Percentiles rank a stretch among this genome's conserved stretches.
Conservation (phyloP, 2,797 vertebrate species). For the Hydrophis major region DNA sequence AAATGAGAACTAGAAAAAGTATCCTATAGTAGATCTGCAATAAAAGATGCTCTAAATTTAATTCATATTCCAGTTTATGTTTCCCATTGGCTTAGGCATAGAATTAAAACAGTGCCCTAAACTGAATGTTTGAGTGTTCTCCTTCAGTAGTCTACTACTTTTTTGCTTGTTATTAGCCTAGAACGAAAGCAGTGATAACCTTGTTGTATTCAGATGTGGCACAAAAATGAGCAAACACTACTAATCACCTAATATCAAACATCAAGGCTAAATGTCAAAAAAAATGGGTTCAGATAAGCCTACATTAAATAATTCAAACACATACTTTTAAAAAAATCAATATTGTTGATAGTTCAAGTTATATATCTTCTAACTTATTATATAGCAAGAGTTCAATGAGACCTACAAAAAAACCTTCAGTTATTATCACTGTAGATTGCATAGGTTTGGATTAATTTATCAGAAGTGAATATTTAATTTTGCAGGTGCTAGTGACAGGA, state of each 20-base stretch:
- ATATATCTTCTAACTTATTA: not conserved
- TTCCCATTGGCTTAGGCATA: not conserved
- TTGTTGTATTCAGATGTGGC: not conserved
- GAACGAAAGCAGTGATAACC: not conserved
- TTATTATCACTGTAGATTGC: not conserved
- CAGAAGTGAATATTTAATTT: slow-evolving; percentile 42
- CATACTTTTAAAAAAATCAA: not conserved
- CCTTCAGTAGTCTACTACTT: not conserved
- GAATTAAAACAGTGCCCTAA: not conserved
- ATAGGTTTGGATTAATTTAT: slow-evolving; percentile 35
- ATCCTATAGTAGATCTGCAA: not conserved
- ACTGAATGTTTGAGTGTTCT: not conserved
- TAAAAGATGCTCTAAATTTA: no score
- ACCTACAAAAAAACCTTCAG: not conserved
- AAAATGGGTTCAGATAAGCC: not conserved
- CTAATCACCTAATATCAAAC: not conserved
- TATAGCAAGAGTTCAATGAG: not conserved
- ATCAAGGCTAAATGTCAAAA: not conserved
- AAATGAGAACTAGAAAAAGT: not conserved
- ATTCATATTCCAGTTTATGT: not conserved
- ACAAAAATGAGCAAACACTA: not conserved
- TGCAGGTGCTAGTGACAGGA: slow-evolving; percentile 49
- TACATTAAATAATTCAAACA: not conserved
- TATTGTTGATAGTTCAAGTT: not conserved
- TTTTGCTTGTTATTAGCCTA: not conserved